Evolutionary conservation across 1,140 invertebrate genomes (phyloP).

Genomic region (silkworm (Bombyx mori)): DNA sequence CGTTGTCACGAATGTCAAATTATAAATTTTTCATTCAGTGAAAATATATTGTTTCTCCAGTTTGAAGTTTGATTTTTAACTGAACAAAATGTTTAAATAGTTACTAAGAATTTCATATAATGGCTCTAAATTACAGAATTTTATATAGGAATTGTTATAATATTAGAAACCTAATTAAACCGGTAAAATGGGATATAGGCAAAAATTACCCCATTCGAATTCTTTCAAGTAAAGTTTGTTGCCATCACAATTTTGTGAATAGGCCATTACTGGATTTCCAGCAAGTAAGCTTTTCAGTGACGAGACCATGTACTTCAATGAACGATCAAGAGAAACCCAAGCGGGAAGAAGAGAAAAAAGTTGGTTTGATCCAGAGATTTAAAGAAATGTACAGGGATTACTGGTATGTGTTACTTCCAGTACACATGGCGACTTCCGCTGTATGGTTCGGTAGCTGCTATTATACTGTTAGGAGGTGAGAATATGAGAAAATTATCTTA

Average conservation of each 20-base stretch:
- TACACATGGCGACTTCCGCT: conserved; percentile 88
- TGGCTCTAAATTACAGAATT: conserved; percentile 44
- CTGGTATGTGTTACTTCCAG: conserved; percentile 93
- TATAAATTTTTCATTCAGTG: no score
- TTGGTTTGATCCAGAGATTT: conserved; percentile 84
- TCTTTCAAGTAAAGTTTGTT: conserved; percentile 30
- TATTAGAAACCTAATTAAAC: conserved; percentile 41
- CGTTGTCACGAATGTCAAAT: no score
- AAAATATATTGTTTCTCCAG: no score
- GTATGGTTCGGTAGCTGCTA: conserved; percentile 91
- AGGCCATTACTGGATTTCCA: conserved; percentile 12
- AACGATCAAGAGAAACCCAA: neutral
- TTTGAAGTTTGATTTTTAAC: no score
- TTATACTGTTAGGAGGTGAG: conserved; percentile 87
- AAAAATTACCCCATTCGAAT: conserved; percentile 34
- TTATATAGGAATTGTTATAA: conserved; percentile 34
- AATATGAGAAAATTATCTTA: conserved; percentile 3
- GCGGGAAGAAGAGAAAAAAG: conserved; percentile 73
- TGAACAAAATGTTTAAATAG: no score
- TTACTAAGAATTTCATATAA: conserved; percentile 13
- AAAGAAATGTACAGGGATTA: conserved; percentile 94
- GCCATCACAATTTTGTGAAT: conserved; percentile 28
- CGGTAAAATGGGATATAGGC: conserved; percentile 38
- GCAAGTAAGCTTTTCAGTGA: no score
- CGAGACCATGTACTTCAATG: conserved; percentile 11